Evolutionary conservation across 2,113 vertebrate species (phyloP), one percentile per base, ranked within the genome.

Genomic region (Salvelinus namaycush): DNA sequence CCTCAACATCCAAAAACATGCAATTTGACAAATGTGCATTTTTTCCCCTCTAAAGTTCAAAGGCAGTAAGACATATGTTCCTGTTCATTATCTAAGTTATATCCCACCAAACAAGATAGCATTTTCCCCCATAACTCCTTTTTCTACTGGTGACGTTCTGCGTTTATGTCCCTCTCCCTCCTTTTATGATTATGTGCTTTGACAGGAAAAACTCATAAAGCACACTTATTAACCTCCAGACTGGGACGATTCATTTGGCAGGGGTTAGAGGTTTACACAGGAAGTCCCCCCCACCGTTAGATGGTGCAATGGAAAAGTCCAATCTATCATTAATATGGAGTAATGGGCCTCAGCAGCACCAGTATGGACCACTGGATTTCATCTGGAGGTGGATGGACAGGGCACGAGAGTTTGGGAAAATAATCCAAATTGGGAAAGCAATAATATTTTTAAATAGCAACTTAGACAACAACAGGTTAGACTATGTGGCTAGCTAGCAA

Each of bases 191-290:
- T 3, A 78, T 70, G 70, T 73, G 62, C 81, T 85, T 83, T 82
- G 84, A 88, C 82, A 90, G 87, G 89, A 89, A 92, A 88, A 91
- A 82, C 86, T 79, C 88, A 83, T 91, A 87, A 92, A 90, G 80
- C 67, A 76, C 71, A 75, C 39, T 11, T 90, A 87, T 91, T 88
- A 91, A 91, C 85, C 78, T 79, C 70, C 26, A 73, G 31, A 79
- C 83, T 90, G 79, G 83, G 84, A 90, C 91, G 93, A 84, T 83
- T 82, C 82, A 84, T 88, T 92, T 89, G 82, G 79, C 80, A 82
- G 39, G 68, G 39, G 39, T 44, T 11, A 44, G 9, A 81, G 84
- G 88, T 94, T 87, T 90, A 86, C 82, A 88, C 88, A 87, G 88
- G 93, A 90, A 92, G 89, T 79, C 51, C 76, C 80, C 60, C 72